Percentiles rank a stretch among this genome's conserved stretches.
These are phyloP conservation scores for Xiphorhynchus erythropygius DNA, from an alignment of 2,797 vertebrate genomes.

Conservation along the genomic window DNA sequence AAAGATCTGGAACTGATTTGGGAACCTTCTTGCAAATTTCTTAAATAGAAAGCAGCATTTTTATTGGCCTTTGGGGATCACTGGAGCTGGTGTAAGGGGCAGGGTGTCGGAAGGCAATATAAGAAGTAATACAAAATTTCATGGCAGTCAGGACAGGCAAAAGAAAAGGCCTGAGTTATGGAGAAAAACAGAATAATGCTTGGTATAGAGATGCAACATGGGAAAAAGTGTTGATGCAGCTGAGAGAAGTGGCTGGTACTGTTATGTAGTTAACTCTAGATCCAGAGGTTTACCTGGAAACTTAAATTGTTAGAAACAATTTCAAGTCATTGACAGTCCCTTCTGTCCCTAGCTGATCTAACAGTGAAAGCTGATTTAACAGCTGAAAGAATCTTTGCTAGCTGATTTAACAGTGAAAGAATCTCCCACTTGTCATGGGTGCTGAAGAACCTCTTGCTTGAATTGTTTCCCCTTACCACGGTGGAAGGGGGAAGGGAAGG, in stretches of 20 bases:
- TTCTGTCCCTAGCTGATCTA: background rate
- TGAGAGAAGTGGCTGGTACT: background rate
- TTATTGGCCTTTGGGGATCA: background rate
- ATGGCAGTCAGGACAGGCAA: background rate
- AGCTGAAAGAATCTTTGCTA: background rate
- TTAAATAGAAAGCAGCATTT: background rate
- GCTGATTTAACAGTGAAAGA: background rate
- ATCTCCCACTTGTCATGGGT: background rate
- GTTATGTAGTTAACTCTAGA: background rate
- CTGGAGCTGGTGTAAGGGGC: background rate
- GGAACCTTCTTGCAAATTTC: background rate
- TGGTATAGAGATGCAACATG: background rate
- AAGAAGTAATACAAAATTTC: background rate
- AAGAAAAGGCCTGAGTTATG: accelerated
- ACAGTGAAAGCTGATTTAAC: background rate
- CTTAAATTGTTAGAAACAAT: background rate
- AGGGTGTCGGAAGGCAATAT: background rate
- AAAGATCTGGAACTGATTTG: background rate
- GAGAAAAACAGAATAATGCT: background rate
- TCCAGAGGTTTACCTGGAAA: background rate
- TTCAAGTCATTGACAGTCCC: background rate
- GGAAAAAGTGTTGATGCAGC: background rate
- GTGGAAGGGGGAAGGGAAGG: too few relatives aligned
- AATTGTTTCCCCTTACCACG: too few relatives aligned
- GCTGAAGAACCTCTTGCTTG: too few relatives aligned